Evolutionary conservation across 2,888 invertebrate species (phyloP).

Genomic region (Chymomyza caudatula): DNA sequence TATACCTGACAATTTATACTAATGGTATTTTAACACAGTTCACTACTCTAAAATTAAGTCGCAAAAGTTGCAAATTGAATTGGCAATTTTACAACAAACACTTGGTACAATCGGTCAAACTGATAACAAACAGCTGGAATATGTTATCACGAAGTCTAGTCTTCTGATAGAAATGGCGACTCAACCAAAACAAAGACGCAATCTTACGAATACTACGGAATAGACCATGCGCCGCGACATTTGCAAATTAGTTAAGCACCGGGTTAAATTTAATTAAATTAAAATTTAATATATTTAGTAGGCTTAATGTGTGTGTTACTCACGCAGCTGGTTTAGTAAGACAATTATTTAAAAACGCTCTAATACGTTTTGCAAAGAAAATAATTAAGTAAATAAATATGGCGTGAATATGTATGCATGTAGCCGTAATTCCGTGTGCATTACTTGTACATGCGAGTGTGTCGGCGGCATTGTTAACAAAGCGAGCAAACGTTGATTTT

Average conservation of each 20-base stretch:
- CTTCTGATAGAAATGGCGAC: constrained; percentile 36
- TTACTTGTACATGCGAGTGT: constrained; percentile 24
- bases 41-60: background rate
- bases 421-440: constrained; percentile 17
- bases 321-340: constrained; percentile 30
- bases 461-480: too few relatives aligned
- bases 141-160: constrained; percentile 5
- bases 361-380: background rate
- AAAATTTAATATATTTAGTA: constrained; percentile 31
- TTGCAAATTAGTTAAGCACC: constrained; percentile 35
- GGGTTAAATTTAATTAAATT: constrained; percentile 20
- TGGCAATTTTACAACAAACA: background rate
- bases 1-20: too few relatives aligned
- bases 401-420: constrained; percentile 33
- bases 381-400: constrained; percentile 53
- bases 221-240: constrained; percentile 13
- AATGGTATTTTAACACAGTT: too few relatives aligned
- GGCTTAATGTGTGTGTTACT: constrained; percentile 39
- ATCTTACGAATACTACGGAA: background rate
- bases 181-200: constrained; percentile 25
- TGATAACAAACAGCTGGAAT: constrained; percentile 54
- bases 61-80: background rate
- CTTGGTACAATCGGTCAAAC: constrained; percentile 43
- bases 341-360: background rate
- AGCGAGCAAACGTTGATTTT: too few relatives aligned